Evolutionary conservation across 1,140 invertebrate species (phyloP), one percentile per base, ranked within the genome.

Genomic region (Copidosoma floridanum): DNA sequence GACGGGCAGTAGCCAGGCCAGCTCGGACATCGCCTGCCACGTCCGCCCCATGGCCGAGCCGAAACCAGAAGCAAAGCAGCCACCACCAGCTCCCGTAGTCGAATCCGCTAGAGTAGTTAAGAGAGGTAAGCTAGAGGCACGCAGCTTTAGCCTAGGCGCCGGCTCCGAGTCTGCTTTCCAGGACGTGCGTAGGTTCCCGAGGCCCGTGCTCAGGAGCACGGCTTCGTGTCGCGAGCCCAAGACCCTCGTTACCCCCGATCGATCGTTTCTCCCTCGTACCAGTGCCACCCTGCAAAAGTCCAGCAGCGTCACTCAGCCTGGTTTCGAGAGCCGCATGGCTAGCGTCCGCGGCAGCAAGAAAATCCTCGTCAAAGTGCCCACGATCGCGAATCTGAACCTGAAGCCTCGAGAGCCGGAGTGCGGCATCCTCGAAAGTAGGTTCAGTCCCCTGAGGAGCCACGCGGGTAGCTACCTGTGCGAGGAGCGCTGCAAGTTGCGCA

Each of bases 51-150:
- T 32, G 26, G 24, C 2, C 46, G 57, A 43, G 16, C 48, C 60
- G 18, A 38, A 57, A 38, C 43, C 10, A 35, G 59, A 29, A 41
- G 20, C 23, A n/a, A 65, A 57, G 37, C 43, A 43, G 23, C 16
- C 44, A 14, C 18, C 29, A 44, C 59, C 64, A 60, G 61, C 65
- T 44, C 37, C 65, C 40, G 40, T 48, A 50, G 64, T 71, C 70
- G 72, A 71, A 43, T 32, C 61, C 50, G 68, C 74, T 79, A 79
- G 70, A 76, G 63, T 75, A 71, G 68, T 58, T 18, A 74, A 72
- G 55, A 69, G 67, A 79, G 77, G 78, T 80, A 80, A 79, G 77
- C 73, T 79, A 74, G 72, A 66, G 21, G 61, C n/a, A 26, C 2
- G 43, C 12, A 32, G 12, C 6, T 8, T 6, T 6, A 12, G 12